Evolutionary conservation across 2,888 invertebrate genomes (phyloP).

Genomic region (Macropis europaea): DNA sequence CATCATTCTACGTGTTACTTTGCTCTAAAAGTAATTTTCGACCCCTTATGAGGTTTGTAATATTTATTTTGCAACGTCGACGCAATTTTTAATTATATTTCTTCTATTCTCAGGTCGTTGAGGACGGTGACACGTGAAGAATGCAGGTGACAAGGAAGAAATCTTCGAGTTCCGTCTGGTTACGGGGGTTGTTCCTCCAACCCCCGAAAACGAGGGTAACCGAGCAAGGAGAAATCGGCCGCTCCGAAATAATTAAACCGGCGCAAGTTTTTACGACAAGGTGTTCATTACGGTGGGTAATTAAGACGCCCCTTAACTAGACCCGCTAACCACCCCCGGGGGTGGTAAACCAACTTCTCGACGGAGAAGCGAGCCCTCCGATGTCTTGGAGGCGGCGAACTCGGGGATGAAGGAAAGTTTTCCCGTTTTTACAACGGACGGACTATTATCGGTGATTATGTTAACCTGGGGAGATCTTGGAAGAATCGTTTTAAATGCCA

Average conservation of each 20-base stretch:
- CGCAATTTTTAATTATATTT: no score
- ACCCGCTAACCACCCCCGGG: slow-evolving; percentile 78
- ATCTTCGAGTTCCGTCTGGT: slow-evolving; percentile 47
- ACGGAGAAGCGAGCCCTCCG: slow-evolving; percentile 52
- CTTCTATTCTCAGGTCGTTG: no score
- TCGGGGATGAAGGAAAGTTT: slow-evolving; percentile 53
- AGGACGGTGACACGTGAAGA: no score
- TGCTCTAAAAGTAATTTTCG: no score
- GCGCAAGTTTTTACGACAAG: slow-evolving; percentile 80
- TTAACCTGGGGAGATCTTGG: slow-evolving; percentile 46
- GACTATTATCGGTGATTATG: slow-evolving; percentile 77
- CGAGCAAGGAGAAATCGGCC: slow-evolving; percentile 46
- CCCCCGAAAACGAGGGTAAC: slow-evolving; percentile 55
- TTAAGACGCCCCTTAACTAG: slow-evolving; percentile 80
- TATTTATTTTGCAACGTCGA: no score
- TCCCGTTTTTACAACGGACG: slow-evolving; percentile 74
- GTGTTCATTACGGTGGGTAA: slow-evolving; percentile 80
- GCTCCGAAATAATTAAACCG: slow-evolving; percentile 78
- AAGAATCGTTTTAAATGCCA: slow-evolving; percentile 58
- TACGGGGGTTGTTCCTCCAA: slow-evolving; percentile 23
- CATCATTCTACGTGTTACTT: no score
- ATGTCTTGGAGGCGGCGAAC: slow-evolving; percentile 52
- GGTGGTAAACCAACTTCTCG: slow-evolving; percentile 79
- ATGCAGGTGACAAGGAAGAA: neutral
- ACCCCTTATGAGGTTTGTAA: no score